These are phyloP conservation scores for Micronisus gabar DNA, from an alignment of 2,113 vertebrate species.

Conservation along the genomic window DNA sequence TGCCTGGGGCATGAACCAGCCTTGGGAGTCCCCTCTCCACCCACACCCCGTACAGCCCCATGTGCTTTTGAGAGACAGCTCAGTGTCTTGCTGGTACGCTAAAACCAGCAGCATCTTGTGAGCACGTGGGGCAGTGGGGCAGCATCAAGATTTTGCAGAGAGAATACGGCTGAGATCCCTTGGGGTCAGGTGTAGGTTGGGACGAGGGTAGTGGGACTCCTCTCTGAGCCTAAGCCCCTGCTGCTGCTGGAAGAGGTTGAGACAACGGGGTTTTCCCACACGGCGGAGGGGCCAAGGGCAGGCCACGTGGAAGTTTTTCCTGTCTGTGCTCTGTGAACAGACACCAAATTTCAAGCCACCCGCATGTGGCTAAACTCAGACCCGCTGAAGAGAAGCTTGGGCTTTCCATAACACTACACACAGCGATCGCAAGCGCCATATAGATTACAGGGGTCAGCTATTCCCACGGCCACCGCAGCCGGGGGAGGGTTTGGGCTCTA, in stretches of 20 bases:
- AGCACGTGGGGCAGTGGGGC: neutral
- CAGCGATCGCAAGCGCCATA: fast-evolving
- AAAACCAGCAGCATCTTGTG: neutral
- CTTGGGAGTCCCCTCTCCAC: neutral
- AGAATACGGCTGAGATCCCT: neutral
- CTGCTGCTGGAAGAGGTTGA: neutral
- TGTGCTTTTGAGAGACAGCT: neutral
- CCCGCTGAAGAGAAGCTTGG: neutral
- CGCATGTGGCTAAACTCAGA: neutral
- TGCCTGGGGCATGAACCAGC: neutral
- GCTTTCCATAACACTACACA: neutral
- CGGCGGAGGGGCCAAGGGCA: neutral
- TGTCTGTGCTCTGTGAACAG: neutral
- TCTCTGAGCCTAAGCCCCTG: neutral
- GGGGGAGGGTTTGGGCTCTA: neutral
- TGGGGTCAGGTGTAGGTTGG: neutral
- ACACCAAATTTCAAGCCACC: neutral
- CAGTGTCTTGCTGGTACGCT: neutral
- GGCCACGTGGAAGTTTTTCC: neutral
- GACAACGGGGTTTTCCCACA: neutral
- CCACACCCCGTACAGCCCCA: fast-evolving
- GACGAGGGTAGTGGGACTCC: neutral
- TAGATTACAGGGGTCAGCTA: neutral
- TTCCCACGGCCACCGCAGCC: neutral
- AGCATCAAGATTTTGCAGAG: neutral